A percentile compares a stretch with the other conserved stretches of the same genome.
phyloP scores from a whole-genome alignment of 2,797 vertebrate species.

The Ataeniobius toweri region DNA sequence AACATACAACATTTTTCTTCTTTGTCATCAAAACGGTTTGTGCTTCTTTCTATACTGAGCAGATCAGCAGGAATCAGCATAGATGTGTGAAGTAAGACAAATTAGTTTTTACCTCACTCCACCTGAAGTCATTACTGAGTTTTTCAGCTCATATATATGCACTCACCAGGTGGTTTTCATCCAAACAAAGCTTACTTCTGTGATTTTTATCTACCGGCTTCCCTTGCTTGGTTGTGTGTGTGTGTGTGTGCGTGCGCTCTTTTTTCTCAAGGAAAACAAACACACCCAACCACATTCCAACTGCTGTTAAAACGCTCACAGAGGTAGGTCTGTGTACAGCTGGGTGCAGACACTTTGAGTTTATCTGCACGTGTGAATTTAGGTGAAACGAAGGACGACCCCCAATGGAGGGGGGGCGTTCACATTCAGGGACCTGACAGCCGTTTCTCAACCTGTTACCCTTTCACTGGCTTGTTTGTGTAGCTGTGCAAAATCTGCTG shows the following conservation, averaged over 20 bases:
- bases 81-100: background rate
- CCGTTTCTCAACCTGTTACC: background rate
- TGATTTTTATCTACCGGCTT: conserved; percentile 54
- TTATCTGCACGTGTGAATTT: background rate
- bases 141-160: conserved; percentile 8
- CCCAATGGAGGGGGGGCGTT: background rate
- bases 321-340: conserved; percentile 36
- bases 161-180: conserved; percentile 25
- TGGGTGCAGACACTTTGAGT: background rate
- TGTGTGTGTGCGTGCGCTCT: background rate
- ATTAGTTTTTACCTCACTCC: background rate
- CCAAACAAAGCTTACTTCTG: conserved; percentile 49
- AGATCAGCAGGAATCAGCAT: background rate
- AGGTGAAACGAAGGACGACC: background rate
- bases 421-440: background rate
- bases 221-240: conserved; percentile 6
- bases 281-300: conserved; percentile 68
- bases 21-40: background rate
- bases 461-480: background rate
- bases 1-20: background rate
- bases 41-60: background rate
- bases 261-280: conserved; percentile 62
- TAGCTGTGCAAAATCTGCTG: background rate
- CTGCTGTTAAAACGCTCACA: conserved; percentile 42
- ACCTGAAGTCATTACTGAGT: background rate